These are phyloP conservation scores for Papilio polyxenes DNA, from an alignment of 1,140 invertebrate species.

Conservation along the genomic window DNA sequence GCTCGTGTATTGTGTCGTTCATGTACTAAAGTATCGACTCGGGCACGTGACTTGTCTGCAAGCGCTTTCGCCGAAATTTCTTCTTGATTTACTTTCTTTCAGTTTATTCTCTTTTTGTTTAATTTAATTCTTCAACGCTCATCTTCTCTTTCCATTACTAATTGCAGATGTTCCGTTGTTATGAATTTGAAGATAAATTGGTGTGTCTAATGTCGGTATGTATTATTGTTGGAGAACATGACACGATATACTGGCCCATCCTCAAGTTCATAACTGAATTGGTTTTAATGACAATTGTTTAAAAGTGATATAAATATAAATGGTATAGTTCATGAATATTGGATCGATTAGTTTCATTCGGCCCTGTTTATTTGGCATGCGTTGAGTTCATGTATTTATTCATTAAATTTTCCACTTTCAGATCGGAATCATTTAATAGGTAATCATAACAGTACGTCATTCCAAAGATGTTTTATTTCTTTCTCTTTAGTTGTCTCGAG, in stretches of 20 bases:
- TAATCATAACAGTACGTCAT: conserved; percentile 75
- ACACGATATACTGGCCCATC: conserved; percentile 13
- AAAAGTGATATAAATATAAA: neutral
- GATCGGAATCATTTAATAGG: conserved; percentile 82
- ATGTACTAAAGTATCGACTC: conserved; percentile 27
- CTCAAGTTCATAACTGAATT: conserved; percentile 49
- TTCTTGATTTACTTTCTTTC: conserved; percentile 48
- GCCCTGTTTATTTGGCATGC: conserved; percentile 55
- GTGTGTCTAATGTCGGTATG: conserved; percentile 12
- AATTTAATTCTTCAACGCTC: conserved; percentile 51
- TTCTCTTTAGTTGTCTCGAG: conserved; percentile 66
- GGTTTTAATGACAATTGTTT: conserved; percentile 26
- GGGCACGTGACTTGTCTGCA: conserved; percentile 35
- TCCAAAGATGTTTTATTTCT: conserved; percentile 60
- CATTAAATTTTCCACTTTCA: conserved; percentile 79
- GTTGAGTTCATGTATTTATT: conserved; percentile 69
- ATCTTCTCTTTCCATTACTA: conserved; percentile 64
- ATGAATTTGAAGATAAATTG: conserved; percentile 53
- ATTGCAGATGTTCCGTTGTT: conserved; percentile 48
- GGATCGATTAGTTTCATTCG: conserved; percentile 41
- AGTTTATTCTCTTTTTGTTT: conserved; percentile 51
- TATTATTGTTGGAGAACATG: neutral
- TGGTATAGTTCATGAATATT: conserved; percentile 25
- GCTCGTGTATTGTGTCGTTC: neutral
- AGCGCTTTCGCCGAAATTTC: conserved; percentile 51